Evolutionary conservation across 1,140 invertebrate species (phyloP).

Genomic region (Conus betulinus): DNA sequence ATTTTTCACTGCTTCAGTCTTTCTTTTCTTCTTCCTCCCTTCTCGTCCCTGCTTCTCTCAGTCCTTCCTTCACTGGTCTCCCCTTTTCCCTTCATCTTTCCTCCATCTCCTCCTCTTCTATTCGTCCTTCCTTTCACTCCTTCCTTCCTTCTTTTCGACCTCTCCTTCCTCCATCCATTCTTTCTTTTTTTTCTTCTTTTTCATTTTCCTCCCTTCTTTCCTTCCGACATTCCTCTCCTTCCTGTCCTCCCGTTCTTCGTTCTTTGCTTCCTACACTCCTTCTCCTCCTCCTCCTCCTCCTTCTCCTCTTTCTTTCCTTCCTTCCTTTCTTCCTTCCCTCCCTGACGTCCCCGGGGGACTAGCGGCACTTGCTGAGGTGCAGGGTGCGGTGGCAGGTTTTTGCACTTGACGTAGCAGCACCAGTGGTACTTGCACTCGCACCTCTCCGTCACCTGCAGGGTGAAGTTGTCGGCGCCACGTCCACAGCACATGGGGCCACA

Average conservation of each 20-base stretch:
- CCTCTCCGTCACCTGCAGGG: conserved; percentile 68
- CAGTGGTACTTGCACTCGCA: conserved; percentile 78
- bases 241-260: background rate
- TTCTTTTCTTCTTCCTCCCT: background rate
- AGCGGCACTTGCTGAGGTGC: conserved; percentile 61
- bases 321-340: background rate
- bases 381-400: conserved; percentile 71
- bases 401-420: conserved; percentile 78
- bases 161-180: background rate
- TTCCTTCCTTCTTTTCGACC: background rate
- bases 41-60: background rate
- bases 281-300: background rate
- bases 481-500: conserved; percentile 77
- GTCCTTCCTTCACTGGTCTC: background rate
- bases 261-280: background rate
- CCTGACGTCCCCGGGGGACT: conserved; percentile 4
- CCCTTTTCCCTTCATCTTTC: background rate
- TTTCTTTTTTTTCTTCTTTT: background rate
- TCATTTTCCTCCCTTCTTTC: background rate
- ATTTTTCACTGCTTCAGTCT: background rate
- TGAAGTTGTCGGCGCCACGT: conserved; percentile 74
- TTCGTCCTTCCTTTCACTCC: background rate
- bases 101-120: background rate
- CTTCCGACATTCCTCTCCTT: background rate
- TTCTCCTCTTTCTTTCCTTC: no score